A percentile compares a stretch with the other conserved stretches of the same genome.
Conservation (phyloP, 53 echinoderm and acorn worm species). For the Hippasteria phrygiana region DNA sequence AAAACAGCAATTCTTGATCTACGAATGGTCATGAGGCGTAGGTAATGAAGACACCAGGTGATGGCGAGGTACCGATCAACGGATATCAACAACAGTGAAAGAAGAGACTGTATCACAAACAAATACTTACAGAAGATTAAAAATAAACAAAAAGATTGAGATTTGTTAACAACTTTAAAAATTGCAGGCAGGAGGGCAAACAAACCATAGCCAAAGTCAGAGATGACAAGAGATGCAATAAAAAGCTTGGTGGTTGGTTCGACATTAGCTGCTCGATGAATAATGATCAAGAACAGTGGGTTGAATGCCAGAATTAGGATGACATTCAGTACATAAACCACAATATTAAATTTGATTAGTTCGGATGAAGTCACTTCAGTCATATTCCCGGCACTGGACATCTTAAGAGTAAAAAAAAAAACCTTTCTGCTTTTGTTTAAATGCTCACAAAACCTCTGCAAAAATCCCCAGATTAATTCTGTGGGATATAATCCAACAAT, state of each 20-base stretch:
- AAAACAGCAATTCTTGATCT: not conserved
- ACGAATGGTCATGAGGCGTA: not conserved
- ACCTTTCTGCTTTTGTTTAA: too few species aligned
- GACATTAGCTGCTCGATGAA: not conserved
- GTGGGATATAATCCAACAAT: too few species aligned
- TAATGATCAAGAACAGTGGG: not conserved
- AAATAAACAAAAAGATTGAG: not conserved
- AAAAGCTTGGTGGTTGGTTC: constrained; percentile 6
- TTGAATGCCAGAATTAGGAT: not conserved
- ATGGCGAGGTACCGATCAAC: constrained; percentile 21
- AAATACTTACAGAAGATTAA: not conserved
- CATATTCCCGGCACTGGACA: too few species aligned
- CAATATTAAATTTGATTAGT: not conserved
- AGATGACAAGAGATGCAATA: not conserved
- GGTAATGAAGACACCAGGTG: constrained; percentile 15
- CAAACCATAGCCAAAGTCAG: not conserved
- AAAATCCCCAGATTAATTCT: too few species aligned
- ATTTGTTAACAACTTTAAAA: not conserved
- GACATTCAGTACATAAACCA: not conserved
- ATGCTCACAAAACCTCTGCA: too few species aligned
- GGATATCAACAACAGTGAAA: not conserved
- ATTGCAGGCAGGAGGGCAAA: not conserved
- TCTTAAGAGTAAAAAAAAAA: too few species aligned
- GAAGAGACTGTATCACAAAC: not conserved
- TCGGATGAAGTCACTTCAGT: too few species aligned